Evolutionary conservation across 1,140 invertebrate species (phyloP).

Genomic region (Diachasma alloeum): DNA sequence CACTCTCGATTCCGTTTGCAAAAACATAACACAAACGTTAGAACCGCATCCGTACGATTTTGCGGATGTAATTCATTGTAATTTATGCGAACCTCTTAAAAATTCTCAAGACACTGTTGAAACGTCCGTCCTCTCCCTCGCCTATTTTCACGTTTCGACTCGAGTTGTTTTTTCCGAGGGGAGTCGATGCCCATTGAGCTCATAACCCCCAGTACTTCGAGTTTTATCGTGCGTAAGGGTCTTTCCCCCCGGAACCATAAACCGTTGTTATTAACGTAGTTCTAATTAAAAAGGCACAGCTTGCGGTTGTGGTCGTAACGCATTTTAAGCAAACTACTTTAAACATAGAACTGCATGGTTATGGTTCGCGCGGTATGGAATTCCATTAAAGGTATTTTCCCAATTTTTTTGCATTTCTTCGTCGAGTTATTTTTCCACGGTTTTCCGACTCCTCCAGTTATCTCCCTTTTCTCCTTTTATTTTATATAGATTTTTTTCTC

Average conservation of each 20-base stretch:
- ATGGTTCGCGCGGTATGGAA: constrained; percentile 17
- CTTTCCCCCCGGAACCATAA: background rate
- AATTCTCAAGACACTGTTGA: background rate
- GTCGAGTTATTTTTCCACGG: background rate
- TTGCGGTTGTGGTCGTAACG: constrained; percentile 29
- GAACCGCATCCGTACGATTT: background rate
- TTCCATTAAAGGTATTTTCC: constrained; percentile 18
- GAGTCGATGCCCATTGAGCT: background rate
- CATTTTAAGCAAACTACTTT: constrained; percentile 28
- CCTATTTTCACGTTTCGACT: background rate
- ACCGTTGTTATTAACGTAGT: constrained; percentile 25
- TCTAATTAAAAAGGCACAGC: constrained; percentile 27
- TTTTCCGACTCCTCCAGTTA: background rate
- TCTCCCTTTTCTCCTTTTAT: background rate
- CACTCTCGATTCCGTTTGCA: background rate
- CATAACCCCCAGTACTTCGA: background rate
- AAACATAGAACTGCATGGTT: background rate
- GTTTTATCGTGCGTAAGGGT: background rate
- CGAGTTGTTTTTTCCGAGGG: background rate
- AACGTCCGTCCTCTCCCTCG: background rate
- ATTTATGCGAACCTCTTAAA: constrained; percentile 2
- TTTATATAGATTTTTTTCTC: background rate
- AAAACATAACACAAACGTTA: background rate
- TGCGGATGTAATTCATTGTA: background rate
- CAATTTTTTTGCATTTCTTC: background rate